Evolutionary conservation across 2,888 invertebrate species (phyloP).

Genomic region (Trypoxylon attenuatum): DNA sequence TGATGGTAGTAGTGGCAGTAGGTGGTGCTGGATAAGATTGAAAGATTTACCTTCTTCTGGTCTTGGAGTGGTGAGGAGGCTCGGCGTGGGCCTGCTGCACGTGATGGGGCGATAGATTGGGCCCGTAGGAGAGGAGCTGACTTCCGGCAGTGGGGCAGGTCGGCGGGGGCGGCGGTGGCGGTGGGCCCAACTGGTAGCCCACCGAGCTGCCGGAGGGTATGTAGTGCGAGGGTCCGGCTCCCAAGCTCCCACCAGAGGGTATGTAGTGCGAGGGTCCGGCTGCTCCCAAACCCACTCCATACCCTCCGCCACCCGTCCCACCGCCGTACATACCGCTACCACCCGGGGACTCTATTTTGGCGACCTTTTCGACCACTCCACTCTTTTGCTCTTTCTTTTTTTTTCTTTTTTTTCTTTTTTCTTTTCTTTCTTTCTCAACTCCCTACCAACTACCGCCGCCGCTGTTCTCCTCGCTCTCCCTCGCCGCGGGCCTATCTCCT

Average conservation of each 20-base stretch:
- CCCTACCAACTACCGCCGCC: too few relatives aligned
- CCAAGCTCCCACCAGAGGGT: conserved; percentile 63
- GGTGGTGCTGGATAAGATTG: not conserved
- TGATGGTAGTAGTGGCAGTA: not conserved
- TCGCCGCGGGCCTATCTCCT: not conserved
- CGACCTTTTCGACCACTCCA: conserved; percentile 27
- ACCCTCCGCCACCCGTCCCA: conserved; percentile 67
- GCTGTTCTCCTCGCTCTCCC: not conserved
- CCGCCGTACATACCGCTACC: conserved; percentile 70
- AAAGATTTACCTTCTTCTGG: conserved; percentile 60
- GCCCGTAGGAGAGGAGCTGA: conserved; percentile 68
- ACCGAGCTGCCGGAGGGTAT: conserved; percentile 61
- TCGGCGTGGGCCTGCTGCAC: conserved; percentile 64
- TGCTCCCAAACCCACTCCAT: conserved; percentile 68
- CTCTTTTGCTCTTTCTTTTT: not conserved
- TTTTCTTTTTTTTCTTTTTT: conserved; percentile 2
- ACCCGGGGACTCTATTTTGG: conserved; percentile 71
- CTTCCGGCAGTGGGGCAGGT: conserved; percentile 55
- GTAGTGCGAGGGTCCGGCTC: conserved; percentile 68
- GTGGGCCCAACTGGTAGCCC: conserved; percentile 68
- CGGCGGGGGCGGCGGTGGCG: conserved; percentile 57
- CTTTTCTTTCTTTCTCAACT: not conserved
- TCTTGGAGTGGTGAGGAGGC: conserved; percentile 62
- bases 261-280: conserved; percentile 69
- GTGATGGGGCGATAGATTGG: conserved; percentile 68